Conservation (phyloP, 2,113 vertebrate genomes). For the Phocoena phocoena region DNA sequence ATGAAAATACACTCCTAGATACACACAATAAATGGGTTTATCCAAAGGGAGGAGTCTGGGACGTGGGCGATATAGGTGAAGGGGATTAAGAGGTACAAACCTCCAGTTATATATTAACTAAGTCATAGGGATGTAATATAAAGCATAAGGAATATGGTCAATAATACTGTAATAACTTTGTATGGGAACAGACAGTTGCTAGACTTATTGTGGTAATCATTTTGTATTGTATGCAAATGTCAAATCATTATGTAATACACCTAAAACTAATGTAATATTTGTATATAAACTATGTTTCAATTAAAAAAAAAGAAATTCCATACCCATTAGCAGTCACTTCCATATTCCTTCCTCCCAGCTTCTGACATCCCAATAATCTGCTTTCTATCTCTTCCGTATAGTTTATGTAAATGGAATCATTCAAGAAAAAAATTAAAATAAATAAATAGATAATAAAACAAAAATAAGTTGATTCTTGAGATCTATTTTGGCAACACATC, state of each 20-base stretch:
- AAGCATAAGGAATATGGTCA: background rate
- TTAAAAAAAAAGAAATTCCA: background rate
- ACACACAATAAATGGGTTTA: background rate
- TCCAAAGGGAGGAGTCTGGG: background rate
- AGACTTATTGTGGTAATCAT: background rate
- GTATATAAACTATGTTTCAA: background rate
- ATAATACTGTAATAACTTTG: background rate
- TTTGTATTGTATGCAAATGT: background rate
- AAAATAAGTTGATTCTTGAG: slow-evolving; percentile 25
- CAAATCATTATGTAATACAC: background rate
- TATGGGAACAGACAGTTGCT: background rate
- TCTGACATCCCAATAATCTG: background rate
- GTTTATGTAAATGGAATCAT: background rate
- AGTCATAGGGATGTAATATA: background rate
- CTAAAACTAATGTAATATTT: background rate
- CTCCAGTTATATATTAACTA: background rate
- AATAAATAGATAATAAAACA: background rate
- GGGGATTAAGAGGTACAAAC: background rate
- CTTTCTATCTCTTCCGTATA: background rate
- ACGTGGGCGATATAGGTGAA: background rate
- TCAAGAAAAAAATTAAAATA: background rate
- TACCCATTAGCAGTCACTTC: background rate
- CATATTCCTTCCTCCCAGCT: background rate
- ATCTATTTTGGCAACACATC: background rate
- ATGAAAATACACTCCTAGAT: background rate